phyloP scores from a whole-genome alignment of 53 echinoderm and acorn worm genomes.

The Holothuria scabra region DNA sequence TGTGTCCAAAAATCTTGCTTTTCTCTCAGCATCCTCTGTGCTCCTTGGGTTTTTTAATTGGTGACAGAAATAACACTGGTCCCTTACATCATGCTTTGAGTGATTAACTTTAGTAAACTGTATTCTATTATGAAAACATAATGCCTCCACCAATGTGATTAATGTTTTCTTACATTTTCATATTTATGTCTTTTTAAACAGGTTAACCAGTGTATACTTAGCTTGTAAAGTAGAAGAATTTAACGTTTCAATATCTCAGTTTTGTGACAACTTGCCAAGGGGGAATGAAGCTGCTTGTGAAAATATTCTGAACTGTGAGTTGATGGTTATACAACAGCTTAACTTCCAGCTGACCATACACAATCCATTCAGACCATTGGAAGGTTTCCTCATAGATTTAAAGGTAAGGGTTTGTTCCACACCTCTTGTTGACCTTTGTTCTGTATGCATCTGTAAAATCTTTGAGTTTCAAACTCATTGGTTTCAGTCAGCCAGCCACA shows the following conservation, averaged over 20 bases:
- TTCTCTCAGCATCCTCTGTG: too few species aligned
- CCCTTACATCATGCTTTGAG: too few species aligned
- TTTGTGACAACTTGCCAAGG: conserved; percentile 77
- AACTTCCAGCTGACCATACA: conserved; percentile 95
- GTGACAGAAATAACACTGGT: too few species aligned
- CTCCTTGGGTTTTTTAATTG: too few species aligned
- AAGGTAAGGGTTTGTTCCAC: conserved; percentile 89
- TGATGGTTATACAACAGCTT: conserved; percentile 88
- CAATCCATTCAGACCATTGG: conserved; percentile 93
- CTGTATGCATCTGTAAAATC: too few species aligned
- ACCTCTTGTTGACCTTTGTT: too few species aligned
- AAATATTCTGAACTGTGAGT: conserved; percentile 78
- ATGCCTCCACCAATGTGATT: not conserved
- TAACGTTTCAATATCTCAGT: conserved; percentile 97
- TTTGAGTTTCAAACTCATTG: too few species aligned
- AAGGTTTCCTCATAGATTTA: conserved; percentile 94
- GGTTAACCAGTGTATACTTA: conserved; percentile 96
- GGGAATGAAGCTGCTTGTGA: conserved; percentile 81
- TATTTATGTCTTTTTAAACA: not conserved
- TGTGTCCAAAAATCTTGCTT: too few species aligned
- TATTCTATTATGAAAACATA: not conserved
- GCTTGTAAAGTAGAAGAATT: conserved; percentile 98
- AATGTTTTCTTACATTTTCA: not conserved
- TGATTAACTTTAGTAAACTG: too few species aligned
- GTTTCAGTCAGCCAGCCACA: too few species aligned